Percentiles rank a stretch among this genome's conserved stretches.
Evolutionary conservation across 2,888 invertebrate genomes (phyloP).

Genomic region (Julus scanicus): DNA sequence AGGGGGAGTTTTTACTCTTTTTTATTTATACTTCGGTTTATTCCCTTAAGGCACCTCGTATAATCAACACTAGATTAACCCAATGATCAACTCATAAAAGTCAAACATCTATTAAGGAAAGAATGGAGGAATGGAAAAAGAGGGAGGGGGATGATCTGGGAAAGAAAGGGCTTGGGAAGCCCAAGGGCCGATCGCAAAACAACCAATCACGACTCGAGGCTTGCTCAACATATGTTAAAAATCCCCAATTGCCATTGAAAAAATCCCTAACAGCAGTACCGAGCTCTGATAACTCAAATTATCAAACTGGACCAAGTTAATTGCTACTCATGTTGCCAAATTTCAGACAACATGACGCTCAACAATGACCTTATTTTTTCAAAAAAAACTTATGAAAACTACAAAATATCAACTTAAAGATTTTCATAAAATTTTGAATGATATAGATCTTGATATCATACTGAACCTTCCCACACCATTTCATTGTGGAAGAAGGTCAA

Average conservation of each 20-base stretch:
- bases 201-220: neutral
- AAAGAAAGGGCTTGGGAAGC: neutral
- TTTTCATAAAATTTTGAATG: too few relatives aligned
- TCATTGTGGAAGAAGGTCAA: too few relatives aligned
- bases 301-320: too few relatives aligned
- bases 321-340: too few relatives aligned
- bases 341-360: too few relatives aligned
- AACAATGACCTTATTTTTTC: too few relatives aligned
- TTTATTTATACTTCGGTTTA: slow-evolving; percentile 38
- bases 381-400: too few relatives aligned
- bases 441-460: too few relatives aligned
- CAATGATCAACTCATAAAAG: slow-evolving; percentile 42
- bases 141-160: slow-evolving; percentile 2
- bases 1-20: neutral
- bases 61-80: slow-evolving; percentile 42
- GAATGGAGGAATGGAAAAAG: slow-evolving; percentile 10
- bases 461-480: too few relatives aligned
- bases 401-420: too few relatives aligned
- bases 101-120: slow-evolving; percentile 42
- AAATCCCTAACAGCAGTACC: too few relatives aligned
- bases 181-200: slow-evolving; percentile 34
- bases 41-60: slow-evolving; percentile 24
- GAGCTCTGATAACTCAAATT: too few relatives aligned
- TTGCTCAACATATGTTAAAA: neutral
- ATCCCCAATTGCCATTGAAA: neutral